These are phyloP conservation scores for Dryadula phaetusa DNA, from an alignment of 2,888 invertebrate genomes.

Conservation along the genomic window DNA sequence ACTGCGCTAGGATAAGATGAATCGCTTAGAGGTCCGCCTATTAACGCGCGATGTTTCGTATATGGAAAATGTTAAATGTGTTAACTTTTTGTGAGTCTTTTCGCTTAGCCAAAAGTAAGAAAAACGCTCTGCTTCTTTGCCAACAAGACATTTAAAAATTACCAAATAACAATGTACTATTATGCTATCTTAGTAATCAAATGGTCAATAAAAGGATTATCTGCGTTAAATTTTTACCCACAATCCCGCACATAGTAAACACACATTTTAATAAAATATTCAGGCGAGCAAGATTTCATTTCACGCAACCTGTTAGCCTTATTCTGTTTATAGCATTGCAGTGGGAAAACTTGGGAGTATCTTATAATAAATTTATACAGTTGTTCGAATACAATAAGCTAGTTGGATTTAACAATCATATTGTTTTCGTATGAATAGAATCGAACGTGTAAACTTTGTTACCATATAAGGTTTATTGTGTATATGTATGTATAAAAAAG, in stretches of 20 bases:
- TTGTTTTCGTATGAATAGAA: slow-evolving; percentile 6
- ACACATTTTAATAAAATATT: slow-evolving; percentile 12
- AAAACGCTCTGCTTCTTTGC: background rate
- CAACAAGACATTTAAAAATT: background rate
- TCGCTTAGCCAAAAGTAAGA: too few species aligned
- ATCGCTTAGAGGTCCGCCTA: too few species aligned
- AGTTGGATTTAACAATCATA: slow-evolving; percentile 14
- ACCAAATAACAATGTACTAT: background rate
- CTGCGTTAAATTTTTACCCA: background rate
- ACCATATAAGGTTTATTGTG: background rate
- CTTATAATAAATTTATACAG: slow-evolving; percentile 22
- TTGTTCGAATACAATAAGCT: slow-evolving; percentile 9
- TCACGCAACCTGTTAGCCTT: slow-evolving; percentile 19
- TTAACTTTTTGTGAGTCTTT: too few species aligned
- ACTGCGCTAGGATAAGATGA: too few species aligned
- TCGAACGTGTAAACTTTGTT: background rate
- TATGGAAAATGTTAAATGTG: too few species aligned
- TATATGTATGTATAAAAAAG: background rate
- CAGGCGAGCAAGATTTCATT: slow-evolving; percentile 6
- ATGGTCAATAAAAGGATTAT: background rate
- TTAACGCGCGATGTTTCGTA: too few species aligned
- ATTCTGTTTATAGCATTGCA: slow-evolving; percentile 21
- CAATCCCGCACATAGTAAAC: background rate
- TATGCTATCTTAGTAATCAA: background rate
- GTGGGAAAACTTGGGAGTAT: slow-evolving; percentile 18